Percentiles rank a stretch among this genome's conserved stretches.
Evolutionary conservation across 1,140 invertebrate species (phyloP).

Genomic region (Arion vulgaris): DNA sequence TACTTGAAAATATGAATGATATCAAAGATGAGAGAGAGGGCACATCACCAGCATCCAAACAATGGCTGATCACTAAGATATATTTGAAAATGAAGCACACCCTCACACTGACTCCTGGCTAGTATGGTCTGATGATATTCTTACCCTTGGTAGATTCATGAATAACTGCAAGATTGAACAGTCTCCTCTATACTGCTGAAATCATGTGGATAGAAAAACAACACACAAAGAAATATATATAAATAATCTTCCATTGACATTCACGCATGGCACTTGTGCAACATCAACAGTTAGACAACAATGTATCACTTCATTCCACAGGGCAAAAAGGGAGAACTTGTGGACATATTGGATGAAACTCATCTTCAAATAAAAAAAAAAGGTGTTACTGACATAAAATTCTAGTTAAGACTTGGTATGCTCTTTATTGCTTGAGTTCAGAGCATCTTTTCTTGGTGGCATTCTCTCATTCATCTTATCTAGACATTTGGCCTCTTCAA

Average conservation of each 20-base stretch:
- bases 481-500: conserved; percentile 98
- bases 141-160: background rate
- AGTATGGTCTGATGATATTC: too few species aligned
- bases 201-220: background rate
- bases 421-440: conserved; percentile 67
- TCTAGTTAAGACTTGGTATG: conserved; percentile 46
- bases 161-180: background rate
- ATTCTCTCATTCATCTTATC: conserved; percentile 99
- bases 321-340: background rate
- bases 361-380: background rate
- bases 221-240: background rate
- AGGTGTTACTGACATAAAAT: background rate
- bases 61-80: background rate
- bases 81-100: too few species aligned
- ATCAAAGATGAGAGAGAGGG: background rate
- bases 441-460: conserved; percentile 81
- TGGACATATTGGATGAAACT: background rate
- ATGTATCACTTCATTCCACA: background rate
- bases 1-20: too few species aligned
- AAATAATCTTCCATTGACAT: background rate
- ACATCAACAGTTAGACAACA: background rate
- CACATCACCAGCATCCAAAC: background rate
- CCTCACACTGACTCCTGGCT: too few species aligned
- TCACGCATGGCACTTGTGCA: background rate
- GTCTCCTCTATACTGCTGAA: background rate